Conservation (phyloP, 2,797 vertebrate species). For the Sebastes taczanowskii region DNA sequence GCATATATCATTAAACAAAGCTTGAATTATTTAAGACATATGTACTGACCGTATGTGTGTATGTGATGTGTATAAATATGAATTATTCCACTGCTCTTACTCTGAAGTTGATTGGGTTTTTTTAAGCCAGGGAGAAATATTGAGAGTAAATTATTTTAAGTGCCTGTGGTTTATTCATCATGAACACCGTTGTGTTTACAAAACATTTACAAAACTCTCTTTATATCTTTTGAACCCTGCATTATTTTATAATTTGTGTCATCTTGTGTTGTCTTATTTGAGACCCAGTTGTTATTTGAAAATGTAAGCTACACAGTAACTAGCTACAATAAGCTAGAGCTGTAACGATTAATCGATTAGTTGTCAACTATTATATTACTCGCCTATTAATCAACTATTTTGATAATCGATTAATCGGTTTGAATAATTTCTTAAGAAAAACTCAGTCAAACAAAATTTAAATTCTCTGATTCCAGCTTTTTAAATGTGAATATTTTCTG, state of each 20-base stretch:
- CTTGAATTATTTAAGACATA: neutral
- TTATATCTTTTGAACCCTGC: neutral
- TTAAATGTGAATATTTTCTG: too few species aligned
- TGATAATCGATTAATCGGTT: too few species aligned
- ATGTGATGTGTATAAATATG: neutral
- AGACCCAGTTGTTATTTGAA: neutral
- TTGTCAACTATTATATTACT: too few species aligned
- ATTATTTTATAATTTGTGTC: neutral
- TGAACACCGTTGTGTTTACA: neutral
- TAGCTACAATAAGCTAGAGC: neutral
- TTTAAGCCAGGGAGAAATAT: neutral
- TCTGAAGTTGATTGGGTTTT: neutral
- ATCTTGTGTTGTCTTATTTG: neutral
- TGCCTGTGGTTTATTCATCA: neutral
- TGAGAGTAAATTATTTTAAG: neutral
- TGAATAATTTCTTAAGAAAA: too few species aligned
- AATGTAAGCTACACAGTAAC: neutral
- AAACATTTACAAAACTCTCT: neutral
- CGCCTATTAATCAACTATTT: too few species aligned
- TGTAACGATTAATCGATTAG: too few species aligned
- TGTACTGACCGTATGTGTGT: neutral
- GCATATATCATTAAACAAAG: neutral
- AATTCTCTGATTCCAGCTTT: too few species aligned
- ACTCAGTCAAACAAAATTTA: too few species aligned
- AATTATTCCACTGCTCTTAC: neutral